These are phyloP conservation scores for Zaprionus obscuricornis DNA, from an alignment of 2,888 invertebrate genomes.

Conservation along the genomic window DNA sequence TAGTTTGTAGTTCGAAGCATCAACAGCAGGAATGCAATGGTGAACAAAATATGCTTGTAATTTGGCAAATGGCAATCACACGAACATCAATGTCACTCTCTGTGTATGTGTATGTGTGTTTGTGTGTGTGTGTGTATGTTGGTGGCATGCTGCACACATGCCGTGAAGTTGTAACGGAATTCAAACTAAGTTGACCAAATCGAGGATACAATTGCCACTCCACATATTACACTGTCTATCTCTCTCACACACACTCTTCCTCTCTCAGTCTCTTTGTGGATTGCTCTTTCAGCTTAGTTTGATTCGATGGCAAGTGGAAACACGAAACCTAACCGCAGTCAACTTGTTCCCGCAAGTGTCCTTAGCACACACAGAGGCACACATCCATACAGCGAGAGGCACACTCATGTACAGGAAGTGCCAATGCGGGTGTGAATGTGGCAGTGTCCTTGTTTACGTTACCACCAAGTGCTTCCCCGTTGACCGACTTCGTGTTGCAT, in stretches of 20 bases:
- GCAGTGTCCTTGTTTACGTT: conserved; percentile 63
- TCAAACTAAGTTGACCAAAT: conserved; percentile 63
- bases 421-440: conserved; percentile 31
- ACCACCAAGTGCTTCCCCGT: conserved; percentile 57
- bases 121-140: background rate
- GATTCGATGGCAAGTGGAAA: conserved; percentile 42
- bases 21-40: no score
- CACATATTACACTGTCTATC: conserved; percentile 33
- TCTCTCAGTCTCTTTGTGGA: conserved; percentile 2
- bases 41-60: no score
- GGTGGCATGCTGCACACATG: conserved; percentile 22
- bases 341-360: conserved; percentile 55
- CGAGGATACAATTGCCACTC: conserved; percentile 43
- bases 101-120: conserved; percentile 6
- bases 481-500: conserved; percentile 71
- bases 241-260: no score
- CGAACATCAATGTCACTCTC: conserved; percentile 4
- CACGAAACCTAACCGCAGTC: conserved; percentile 53
- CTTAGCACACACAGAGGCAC: no score
- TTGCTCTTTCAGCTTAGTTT: conserved; percentile 29
- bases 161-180: conserved; percentile 26
- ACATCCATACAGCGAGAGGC: background rate
- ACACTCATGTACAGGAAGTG: conserved; percentile 26
- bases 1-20: no score
- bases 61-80: no score